Evolutionary conservation across 2,888 invertebrate genomes (phyloP), one percentile per base, ranked within the genome.

Genomic region (Malthinus flaveolus): DNA sequence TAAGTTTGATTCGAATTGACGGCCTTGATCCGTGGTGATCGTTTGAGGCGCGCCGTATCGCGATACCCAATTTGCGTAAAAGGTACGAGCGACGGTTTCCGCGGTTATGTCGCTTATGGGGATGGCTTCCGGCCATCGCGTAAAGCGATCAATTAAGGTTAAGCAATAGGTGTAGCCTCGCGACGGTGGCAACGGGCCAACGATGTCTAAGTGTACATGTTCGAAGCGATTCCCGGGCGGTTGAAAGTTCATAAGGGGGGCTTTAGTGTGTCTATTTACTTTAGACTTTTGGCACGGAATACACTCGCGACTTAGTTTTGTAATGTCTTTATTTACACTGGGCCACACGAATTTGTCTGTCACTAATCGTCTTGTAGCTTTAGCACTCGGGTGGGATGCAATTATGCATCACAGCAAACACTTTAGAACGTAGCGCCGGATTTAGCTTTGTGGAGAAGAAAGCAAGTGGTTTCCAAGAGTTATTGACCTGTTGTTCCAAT

Each of bases 31-130:
- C 1, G 72, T 73, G 0, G 75, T 74, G 7, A 75, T 63, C 3
- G 32, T 54, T 0, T 31, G 12, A 1, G 79, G 80, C 9, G 73
- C 66, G 0, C 80, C 80, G 56, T 73, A 80, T 6, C 78, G 62
- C 0, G 77, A 52, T 2, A 81, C 71, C 81, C 79, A 81, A 0
- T 62, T 59, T 0, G 49, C 34, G 11, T 72, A 52, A 4, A 81
- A 68, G 1, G 73, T 70, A 9, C 68, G 3, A 66, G 70, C 73
- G 70, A 74, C 36, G 68, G 54, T 2, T 71, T 65, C 39, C 56
- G 63, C 56, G 0, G 75, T 73, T 7, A 76, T 76, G 51, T 77
- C 15, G 6, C 7, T 5, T 1, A 66, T 9, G 0, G 61, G 65
- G 0, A 60, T 46, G 0, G 64, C 64, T 35, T 63, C 64, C 9